Evolutionary conservation across 2,888 invertebrate genomes (phyloP), one percentile per base, ranked within the genome.

Genomic region (Lochmaea crataegi): DNA sequence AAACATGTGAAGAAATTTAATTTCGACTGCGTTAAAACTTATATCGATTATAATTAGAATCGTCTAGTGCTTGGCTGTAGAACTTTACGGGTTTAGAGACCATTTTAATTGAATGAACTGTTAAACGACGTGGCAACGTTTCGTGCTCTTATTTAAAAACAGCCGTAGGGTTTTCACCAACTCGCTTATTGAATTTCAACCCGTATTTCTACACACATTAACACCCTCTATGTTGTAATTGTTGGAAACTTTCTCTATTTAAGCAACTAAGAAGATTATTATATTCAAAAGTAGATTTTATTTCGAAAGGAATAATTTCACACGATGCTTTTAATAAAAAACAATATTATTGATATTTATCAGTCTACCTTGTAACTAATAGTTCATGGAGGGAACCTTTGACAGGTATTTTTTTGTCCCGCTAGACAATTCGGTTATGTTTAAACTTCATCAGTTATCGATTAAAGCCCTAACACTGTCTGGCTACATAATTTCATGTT

Each of bases 91-190:
- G 77, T 4, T 77, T 61, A 72, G 70, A 76, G 77, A 75, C 76
- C 73, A 71, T 61, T 73, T 73, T 76, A 76, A 77, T 74, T 76
- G 75, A 75, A 76, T 75, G 74, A 76, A 72, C 72, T 76, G 77
- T 72, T 74, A 74, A 77, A 75, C 71, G 77, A 77, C 73, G 72
- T 64, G 73, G 73, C 73, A 67, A 65, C 74, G 76, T 72, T 72
- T 72, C 74, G 76, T 76, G 78, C 72, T 75, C 70, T 76, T 78
- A 76, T 76, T 78, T 75, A 76, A 76, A 78, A 78, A 76, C 72
- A 69, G 72, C 76, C 71, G 65, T 51, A 70, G 78, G 74, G 74
- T 70, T 73, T 72, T 75, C 70, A 58, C 66, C 70, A 71, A 71
- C 74, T 72, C 72, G 60, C 66, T 75, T 75, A 77, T 77, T 74